Conservation (phyloP, 2,113 vertebrate species). For the Poeciliopsis prolifica region DNA sequence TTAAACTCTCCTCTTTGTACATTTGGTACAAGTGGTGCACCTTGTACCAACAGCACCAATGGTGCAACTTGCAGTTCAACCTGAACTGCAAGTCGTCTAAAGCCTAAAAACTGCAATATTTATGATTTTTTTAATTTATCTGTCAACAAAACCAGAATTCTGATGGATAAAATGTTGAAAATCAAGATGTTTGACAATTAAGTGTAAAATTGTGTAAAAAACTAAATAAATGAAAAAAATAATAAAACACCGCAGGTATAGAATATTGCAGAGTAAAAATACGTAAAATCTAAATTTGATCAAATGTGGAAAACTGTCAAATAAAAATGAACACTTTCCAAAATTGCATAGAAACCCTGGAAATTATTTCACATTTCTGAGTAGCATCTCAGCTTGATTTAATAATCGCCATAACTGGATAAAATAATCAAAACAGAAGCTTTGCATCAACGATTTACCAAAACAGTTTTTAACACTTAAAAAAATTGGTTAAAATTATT, state of each 20-base stretch:
- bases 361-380: not conserved
- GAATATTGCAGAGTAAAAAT: not conserved
- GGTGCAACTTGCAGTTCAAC: no score
- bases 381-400: no score
- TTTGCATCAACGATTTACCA: not conserved
- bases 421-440: not conserved
- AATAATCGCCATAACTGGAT: not conserved
- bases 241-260: not conserved
- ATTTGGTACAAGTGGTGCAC: no score
- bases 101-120: no score
- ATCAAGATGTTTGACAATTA: not conserved
- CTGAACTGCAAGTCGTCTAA: no score
- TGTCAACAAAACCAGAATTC: no score
- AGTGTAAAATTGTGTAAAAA: no score
- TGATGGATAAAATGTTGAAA: not conserved
- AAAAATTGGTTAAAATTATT: not conserved
- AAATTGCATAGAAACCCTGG: not conserved
- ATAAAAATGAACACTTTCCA: no score
- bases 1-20: no score
- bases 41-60: no score
- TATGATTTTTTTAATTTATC: no score
- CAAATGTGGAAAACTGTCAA: not conserved
- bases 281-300: not conserved
- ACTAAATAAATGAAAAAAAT: no score
- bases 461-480: not conserved